Base-by-base conservation (phyloP, 1,140 invertebrate genomes). In the Popillia japonica region DNA sequence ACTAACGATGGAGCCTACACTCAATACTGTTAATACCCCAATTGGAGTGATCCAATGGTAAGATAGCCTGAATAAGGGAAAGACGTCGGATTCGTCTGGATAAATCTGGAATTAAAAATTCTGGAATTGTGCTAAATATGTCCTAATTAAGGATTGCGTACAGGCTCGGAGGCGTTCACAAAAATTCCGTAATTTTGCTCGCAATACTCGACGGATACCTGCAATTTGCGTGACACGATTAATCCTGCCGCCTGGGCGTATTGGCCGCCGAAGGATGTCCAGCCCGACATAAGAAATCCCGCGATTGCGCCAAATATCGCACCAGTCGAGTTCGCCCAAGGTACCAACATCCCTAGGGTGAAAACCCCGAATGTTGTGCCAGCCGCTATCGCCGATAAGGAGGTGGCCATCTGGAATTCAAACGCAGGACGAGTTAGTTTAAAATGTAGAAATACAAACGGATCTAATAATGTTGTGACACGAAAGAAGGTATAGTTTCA, bases 321-420 rank as follows among this genome's bases (percentile, higher is more conserved):
- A 4, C 91, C 93, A 73, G 90, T 89, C 3, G 90, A 90, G 83
- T 95, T 96, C 23, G 94, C 91, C 92, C 93, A 96, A 20, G 95
- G 95, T 81, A 95, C 90, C 59, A 94, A 88, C 91, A 97, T 95
- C 78, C 96, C 96, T 10, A 97, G 87, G 0, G 93, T 93, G 85
- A 97, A 98, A 14, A 96, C 89, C 2, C 95, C 96, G 78, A 96
- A 93, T 0, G 95, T 92, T 17, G 95, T 94, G 6, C 95, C 95
- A 20, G 94, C 93, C 11, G 95, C 92, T 79, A 96, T 94, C 2
- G 95, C 94, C 75, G 94, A 94, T 64, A 96, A 87, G 77, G 94
- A 93, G 48, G 93, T 91, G 0, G 94, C 94, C 61, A 95, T 91
- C 93, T 95, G 80, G 72, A 81, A 80, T 23, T 20, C n/a, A 76